Base-by-base conservation (phyloP, 1,140 invertebrate species). In the Leptinotarsa defecta region DNA sequence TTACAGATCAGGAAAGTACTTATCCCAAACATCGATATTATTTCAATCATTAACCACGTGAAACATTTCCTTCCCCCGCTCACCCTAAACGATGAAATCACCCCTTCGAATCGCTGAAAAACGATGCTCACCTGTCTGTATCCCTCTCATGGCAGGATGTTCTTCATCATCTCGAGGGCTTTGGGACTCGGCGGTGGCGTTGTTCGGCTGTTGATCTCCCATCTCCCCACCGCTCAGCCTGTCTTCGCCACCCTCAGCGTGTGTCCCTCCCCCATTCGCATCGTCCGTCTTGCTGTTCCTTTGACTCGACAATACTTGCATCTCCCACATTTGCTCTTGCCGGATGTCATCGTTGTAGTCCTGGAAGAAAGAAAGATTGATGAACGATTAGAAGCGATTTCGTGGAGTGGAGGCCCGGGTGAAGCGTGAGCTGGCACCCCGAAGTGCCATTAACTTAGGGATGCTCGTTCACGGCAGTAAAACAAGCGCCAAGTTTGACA, bases 311-410 rank as follows among this genome's bases (percentile, higher is more conserved):
- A 84, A 75, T 67, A 84, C 83, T 85, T 93, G 92, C 92, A 95
- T 93, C 84, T 94, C 93, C 88, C 94, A 90, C 90, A 95, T 93
- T 85, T 95, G 94, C 83, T 95, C 93, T 83, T 94, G 93, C 74
- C 93, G 86, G 78, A 95, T 95, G 80, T 95, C 94, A 81, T 95
- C 94, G 85, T 95, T 95, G 88, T 94, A 94, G 83, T 93, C 92
- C 81, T 82, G 79, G 17, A 80, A 81, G 48, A 71, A 79, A 71
- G 34, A 43, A 43, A 43, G 34, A 43, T 43, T 8, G 34, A 43
- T 43, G 34, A 43, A 43, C 34, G 34, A 43, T 43, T 43, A 43
- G 34, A 43, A 11, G 8, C 8, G 34, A 43, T 43, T 43, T 43
- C 1, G 8, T 11, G 34, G 34, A 8, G 34, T 43, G 4, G 34